Conservation (phyloP, 2,113 vertebrate genomes). For the Smithornis capensis region DNA sequence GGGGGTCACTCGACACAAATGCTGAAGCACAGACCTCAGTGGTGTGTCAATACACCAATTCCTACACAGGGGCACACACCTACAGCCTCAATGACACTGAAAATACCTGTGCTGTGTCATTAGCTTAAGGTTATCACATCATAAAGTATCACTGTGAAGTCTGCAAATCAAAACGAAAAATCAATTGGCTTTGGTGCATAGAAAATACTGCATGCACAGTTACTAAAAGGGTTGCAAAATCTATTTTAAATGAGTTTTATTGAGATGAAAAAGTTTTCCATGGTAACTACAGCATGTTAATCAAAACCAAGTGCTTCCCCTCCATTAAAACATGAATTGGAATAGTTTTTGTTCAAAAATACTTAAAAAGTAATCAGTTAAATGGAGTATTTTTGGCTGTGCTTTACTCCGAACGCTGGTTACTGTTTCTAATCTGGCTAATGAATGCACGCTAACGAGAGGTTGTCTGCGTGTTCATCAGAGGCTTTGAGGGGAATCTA, state of each 20-base stretch:
- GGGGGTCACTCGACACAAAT: neutral
- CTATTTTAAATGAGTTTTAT: conserved; percentile 61
- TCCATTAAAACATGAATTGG: neutral
- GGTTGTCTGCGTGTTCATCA: conserved; percentile 67
- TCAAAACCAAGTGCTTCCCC: conserved; percentile 56
- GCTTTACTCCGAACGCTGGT: conserved; percentile 46
- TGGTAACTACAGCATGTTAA: conserved; percentile 44
- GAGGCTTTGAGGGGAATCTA: conserved; percentile 62
- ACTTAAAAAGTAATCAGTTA: conserved; percentile 67
- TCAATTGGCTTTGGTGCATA: neutral
- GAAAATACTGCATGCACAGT: neutral
- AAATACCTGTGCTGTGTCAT: neutral
- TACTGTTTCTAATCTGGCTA: conserved; percentile 61
- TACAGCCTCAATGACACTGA: neutral
- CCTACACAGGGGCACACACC: neutral
- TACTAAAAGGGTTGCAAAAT: conserved; percentile 22
- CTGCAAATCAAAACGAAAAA: neutral
- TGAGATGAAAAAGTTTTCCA: conserved; percentile 47
- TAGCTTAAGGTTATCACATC: neutral
- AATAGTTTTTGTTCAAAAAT: conserved; percentile 51
- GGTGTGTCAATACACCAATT: neutral
- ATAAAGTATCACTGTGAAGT: neutral
- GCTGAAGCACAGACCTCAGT: neutral
- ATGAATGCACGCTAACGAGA: conserved; percentile 65
- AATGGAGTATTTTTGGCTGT: conserved; percentile 44